Evolutionary conservation across 2,888 invertebrate genomes (phyloP), one percentile per base, ranked within the genome.

Genomic region (Aphodius granarius): DNA sequence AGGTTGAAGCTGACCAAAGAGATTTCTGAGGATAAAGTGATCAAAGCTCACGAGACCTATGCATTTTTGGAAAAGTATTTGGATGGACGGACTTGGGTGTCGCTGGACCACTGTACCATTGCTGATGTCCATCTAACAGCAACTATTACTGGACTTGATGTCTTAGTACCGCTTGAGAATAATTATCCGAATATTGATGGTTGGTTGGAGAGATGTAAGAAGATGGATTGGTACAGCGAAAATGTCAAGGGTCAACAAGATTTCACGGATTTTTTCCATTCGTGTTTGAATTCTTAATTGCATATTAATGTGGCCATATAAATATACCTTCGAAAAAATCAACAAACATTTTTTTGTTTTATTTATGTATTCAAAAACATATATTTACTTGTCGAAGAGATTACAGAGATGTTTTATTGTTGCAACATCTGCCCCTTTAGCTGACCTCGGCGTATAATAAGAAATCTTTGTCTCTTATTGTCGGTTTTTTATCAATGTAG

Each of bases 51-150:
- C 5, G 89, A 90, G 79, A 87, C 86, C 0, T 88, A 90, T 74
- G 84, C 79, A 0, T 87, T 88, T 74, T 72, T 90, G 22, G 90
- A 91, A 79, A 82, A 81, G 2, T 89, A 89, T 77, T 85, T 91
- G 0, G 83, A 84, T 6, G 86, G 84, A 3, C 85, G 86, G 0
- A 85, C 88, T 63, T 91, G 88, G 84, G 83, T 90, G 70, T 90
- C 90, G 16, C 89, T 88, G 0, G 86, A 90, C 71, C 81, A 85
- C n/a, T 81, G 89, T 71, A 90, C 91, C 3, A 85, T 91, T 71
- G 91, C 91, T 6, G 91, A 91, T 80, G 83, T 90, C 65, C 86
- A 87, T 15, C 84, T 88, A 22, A 85, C 87, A 9, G 83, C 88
- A 6, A 83, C 84, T 0, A 79, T 87, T 3, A 82, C 86, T 0